Evolutionary conservation across 2,888 invertebrate species (phyloP).

Genomic region (Bombylius major): DNA sequence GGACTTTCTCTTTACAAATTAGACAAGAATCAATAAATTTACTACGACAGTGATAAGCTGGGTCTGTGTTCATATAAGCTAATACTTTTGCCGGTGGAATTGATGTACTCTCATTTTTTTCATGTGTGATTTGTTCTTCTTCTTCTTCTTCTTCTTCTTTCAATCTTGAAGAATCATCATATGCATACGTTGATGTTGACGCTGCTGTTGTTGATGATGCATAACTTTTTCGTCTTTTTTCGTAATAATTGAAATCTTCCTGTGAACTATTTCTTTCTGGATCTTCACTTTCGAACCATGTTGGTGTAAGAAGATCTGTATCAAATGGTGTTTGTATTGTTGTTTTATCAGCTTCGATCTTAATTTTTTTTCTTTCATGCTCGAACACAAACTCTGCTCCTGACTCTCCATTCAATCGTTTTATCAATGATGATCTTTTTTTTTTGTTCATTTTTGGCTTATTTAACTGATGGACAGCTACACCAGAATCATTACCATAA

Average conservation of each 20-base stretch:
- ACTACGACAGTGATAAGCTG: slow-evolving; percentile 10
- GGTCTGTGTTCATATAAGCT: slow-evolving; percentile 1
- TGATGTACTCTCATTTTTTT: neutral
- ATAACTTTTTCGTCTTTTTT: too few relatives aligned
- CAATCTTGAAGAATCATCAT: neutral
- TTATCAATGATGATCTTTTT: neutral
- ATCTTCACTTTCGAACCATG: slow-evolving; percentile 18
- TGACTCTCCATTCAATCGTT: neutral
- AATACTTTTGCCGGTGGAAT: neutral
- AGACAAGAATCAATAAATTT: slow-evolving; percentile 16
- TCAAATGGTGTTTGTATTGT: slow-evolving; percentile 3
- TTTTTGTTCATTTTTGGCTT: neutral
- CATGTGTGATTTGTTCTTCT: neutral
- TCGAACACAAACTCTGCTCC: neutral
- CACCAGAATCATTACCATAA: neutral
- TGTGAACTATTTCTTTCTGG: neutral
- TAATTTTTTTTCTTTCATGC: neutral
- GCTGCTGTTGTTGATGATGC: too few relatives aligned
- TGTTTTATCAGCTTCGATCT: neutral
- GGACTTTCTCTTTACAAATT: slow-evolving; percentile 17
- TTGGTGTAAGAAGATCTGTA: slow-evolving; percentile 17
- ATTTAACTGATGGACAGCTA: neutral
- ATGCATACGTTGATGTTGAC: too few relatives aligned
- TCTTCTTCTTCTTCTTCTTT: slow-evolving; percentile 8
- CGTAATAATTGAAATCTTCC: neutral